Evolutionary conservation across 1,140 invertebrate genomes (phyloP), one percentile per base, ranked within the genome.

Genomic region (Anastatus disparis): DNA sequence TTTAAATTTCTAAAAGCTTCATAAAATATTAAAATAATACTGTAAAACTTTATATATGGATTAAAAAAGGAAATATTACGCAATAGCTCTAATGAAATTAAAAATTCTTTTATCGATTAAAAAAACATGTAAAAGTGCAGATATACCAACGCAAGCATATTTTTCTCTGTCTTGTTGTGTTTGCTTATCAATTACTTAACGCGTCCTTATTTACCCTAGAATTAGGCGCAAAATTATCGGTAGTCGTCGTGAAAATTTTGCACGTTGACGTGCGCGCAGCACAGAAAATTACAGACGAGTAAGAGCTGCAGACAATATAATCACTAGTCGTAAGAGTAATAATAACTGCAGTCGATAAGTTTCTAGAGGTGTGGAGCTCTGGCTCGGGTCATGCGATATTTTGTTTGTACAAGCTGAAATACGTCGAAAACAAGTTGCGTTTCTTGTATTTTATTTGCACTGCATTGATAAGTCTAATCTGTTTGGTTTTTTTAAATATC

Each of bases 161-260:
- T 56, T 29, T 53, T 17, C 27, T 46, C 44, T 24, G 26, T 12
- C 48, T 58, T 42, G 24, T 27, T 17, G 2, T 56, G 27, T 64
- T 70, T 70, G 61, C 27, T 48, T 26, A 64, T 70, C 68, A 70
- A 70, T 70, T 70, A 70, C 68, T 70, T 70, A 64, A 40, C 20
- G 65, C 29, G 55, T 38, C 15, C 38, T 17, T 35, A 29, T 61
- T 61, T 61, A 55, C 35, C 26, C 20, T 35, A 40, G 26, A 55
- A 38, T 64, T 20, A 40, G 24, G 40, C 29, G 66, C 46, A 42
- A 62, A 70, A 69, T 61, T 35, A 35, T 10, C 4, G 4, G 10
- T 4, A 35, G 31, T 10, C 31, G 31, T 35, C 4, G 31, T 35
- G 4, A 35, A 35, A 6, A 35, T 6, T 35, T 61, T 61, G 40